A percentile compares a stretch with the other conserved stretches of the same genome.
These are phyloP conservation scores for Brachionus plicatilis DNA, from an alignment of 1,140 invertebrate genomes.

Conservation along the genomic window DNA sequence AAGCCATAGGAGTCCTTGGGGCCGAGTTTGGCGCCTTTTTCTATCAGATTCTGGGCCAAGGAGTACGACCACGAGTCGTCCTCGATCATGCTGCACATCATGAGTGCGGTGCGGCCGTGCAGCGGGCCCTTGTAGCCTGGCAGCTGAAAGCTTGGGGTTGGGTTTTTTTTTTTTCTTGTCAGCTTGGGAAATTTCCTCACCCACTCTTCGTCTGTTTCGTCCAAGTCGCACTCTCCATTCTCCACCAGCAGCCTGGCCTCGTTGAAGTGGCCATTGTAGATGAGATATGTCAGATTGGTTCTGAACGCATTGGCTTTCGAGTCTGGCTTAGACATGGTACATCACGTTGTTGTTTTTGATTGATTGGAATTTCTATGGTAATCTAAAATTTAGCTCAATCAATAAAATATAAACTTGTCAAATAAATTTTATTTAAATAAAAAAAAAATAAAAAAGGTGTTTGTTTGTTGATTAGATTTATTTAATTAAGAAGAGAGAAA, in stretches of 20 bases:
- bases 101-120: slow-evolving; percentile 46
- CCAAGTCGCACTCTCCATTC: background rate
- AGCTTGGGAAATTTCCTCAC: background rate
- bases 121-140: background rate
- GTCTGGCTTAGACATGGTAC: background rate
- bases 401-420: background rate
- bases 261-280: background rate
- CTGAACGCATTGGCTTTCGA: background rate
- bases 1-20: slow-evolving; percentile 46
- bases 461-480: background rate
- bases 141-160: background rate
- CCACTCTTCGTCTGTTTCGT: slow-evolving; percentile 20
- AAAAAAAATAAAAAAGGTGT: background rate
- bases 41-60: slow-evolving; percentile 47
- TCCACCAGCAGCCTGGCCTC: background rate
- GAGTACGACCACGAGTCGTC: slow-evolving; percentile 47
- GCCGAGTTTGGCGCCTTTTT: slow-evolving; percentile 46
- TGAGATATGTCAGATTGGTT: background rate
- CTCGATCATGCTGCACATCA: slow-evolving; percentile 48
- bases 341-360: background rate
- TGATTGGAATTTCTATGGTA: background rate
- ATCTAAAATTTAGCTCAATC: background rate
- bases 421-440: background rate
- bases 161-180: background rate
- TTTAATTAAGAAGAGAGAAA: background rate